Percentiles rank a stretch among this genome's conserved stretches.
These are phyloP conservation scores for Drosophila nannoptera DNA, from an alignment of 1,140 invertebrate species.

Conservation along the genomic window DNA sequence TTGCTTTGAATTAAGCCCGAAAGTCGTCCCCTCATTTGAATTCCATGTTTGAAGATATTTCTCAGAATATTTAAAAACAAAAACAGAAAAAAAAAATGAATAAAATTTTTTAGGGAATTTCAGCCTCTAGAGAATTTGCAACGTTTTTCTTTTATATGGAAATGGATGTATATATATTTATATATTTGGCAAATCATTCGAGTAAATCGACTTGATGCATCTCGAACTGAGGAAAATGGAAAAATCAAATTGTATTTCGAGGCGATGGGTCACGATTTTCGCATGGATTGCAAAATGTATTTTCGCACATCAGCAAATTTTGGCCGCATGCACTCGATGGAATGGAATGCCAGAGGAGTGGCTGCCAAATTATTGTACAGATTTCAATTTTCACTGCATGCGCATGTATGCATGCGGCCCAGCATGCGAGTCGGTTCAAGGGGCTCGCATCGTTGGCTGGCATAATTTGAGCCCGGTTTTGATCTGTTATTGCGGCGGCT, in stretches of 20 bases:
- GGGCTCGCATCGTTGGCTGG: too few relatives aligned
- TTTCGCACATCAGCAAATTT: conserved; percentile 2
- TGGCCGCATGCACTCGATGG: not conserved
- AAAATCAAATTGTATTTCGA: conserved; percentile 9
- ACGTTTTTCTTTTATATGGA: too few relatives aligned
- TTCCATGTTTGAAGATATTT: too few relatives aligned
- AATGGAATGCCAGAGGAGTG: conserved; percentile 3
- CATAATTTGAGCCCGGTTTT: not conserved
- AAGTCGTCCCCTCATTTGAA: too few relatives aligned
- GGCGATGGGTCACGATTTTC: conserved; percentile 16
- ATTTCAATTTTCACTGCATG: not conserved
- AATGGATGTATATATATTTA: too few relatives aligned
- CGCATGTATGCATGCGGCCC: not conserved
- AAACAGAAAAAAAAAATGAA: too few relatives aligned
- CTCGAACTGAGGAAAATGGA: not conserved
- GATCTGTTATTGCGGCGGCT: not conserved
- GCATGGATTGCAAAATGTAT: conserved; percentile 8
- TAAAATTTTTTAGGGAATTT: too few relatives aligned
- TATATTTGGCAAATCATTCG: too few relatives aligned
- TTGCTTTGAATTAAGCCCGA: not conserved
- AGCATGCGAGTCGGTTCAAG: too few relatives aligned
- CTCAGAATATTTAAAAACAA: too few relatives aligned
- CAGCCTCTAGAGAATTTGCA: too few relatives aligned
- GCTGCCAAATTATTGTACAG: conserved; percentile 10
- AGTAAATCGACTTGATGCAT: not conserved